Conservation (phyloP, 37 sponge, comb jelly and placozoan species). For the Halichondria panicea region DNA sequence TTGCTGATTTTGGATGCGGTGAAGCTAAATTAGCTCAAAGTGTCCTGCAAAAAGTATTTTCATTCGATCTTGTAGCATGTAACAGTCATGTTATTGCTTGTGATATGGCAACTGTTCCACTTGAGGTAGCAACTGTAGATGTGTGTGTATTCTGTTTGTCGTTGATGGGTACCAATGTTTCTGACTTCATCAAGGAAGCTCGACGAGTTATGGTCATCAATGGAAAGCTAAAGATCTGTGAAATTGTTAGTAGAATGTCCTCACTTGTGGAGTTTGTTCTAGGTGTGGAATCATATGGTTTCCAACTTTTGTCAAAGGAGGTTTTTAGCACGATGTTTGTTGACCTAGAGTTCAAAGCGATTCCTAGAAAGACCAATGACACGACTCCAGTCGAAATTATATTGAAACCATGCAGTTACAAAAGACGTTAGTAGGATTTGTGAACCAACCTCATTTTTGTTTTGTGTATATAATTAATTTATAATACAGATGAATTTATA, state of each 20-base stretch:
- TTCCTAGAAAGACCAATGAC: neutral
- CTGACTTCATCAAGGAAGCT: slow-evolving; percentile 89
- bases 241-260: slow-evolving; percentile 78
- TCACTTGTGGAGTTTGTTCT: slow-evolving; percentile 63
- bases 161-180: slow-evolving; percentile 93
- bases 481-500: neutral
- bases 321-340: slow-evolving; percentile 69
- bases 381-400: slow-evolving; percentile 32
- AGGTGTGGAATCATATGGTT: slow-evolving; percentile 66
- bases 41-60: slow-evolving; percentile 76
- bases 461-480: neutral
- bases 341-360: slow-evolving; percentile 65
- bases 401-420: slow-evolving; percentile 95
- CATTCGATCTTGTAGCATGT: slow-evolving; percentile 89
- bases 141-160: slow-evolving; percentile 92
- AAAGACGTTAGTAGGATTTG: slow-evolving; percentile 70
- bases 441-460: no score
- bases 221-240: slow-evolving; percentile 82
- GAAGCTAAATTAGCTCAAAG: slow-evolving; percentile 79
- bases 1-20: slow-evolving; percentile 98
- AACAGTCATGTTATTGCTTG: slow-evolving; percentile 82
- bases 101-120: slow-evolving; percentile 89
- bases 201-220: slow-evolving; percentile 61
- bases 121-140: slow-evolving; percentile 67
- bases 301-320: slow-evolving; percentile 47